phyloP scores from a whole-genome alignment of 2,113 vertebrate species.

The Elephantulus edwardii region DNA sequence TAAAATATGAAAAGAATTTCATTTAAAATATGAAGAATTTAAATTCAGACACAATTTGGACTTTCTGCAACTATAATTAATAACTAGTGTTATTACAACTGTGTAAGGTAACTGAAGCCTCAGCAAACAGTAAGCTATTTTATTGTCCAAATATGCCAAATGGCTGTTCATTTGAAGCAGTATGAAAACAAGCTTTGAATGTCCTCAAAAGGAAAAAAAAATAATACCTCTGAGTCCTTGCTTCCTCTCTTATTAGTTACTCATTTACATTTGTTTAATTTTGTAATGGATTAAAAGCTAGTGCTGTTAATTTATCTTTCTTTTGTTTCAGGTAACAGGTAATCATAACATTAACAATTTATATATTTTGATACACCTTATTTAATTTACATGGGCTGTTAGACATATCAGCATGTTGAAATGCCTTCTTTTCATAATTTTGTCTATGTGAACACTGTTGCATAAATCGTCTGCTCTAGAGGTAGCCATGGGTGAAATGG shows the following conservation, averaged over 20 bases:
- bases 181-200: not conserved
- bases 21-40: slow-evolving; percentile 19
- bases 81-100: no score
- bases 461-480: slow-evolving; percentile 81
- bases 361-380: slow-evolving; percentile 78
- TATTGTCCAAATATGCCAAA: not conserved
- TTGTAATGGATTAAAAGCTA: slow-evolving; percentile 47
- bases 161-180: not conserved
- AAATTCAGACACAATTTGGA: slow-evolving; percentile 23
- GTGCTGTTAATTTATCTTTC: slow-evolving; percentile 60
- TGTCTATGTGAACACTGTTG: slow-evolving; percentile 74
- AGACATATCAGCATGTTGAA: slow-evolving; percentile 75
- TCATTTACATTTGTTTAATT: slow-evolving; percentile 47
- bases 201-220: not conserved
- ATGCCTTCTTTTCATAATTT: slow-evolving; percentile 76
- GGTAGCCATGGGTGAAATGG: slow-evolving; percentile 88
- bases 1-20: not conserved
- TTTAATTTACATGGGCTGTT: slow-evolving; percentile 80
- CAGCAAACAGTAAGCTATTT: slow-evolving; percentile 23
- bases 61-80: slow-evolving; percentile 14
- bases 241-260: slow-evolving; percentile 14
- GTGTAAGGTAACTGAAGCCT: slow-evolving; percentile 29
- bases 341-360: slow-evolving; percentile 75
- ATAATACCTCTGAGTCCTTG: not conserved
- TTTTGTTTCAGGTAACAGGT: slow-evolving; percentile 67